Percentiles rank a stretch among this genome's conserved stretches.
Evolutionary conservation across 30 jellyfish, hydroid and myxozoan species (phyloP).

Genomic region (Aurelia aurita): DNA sequence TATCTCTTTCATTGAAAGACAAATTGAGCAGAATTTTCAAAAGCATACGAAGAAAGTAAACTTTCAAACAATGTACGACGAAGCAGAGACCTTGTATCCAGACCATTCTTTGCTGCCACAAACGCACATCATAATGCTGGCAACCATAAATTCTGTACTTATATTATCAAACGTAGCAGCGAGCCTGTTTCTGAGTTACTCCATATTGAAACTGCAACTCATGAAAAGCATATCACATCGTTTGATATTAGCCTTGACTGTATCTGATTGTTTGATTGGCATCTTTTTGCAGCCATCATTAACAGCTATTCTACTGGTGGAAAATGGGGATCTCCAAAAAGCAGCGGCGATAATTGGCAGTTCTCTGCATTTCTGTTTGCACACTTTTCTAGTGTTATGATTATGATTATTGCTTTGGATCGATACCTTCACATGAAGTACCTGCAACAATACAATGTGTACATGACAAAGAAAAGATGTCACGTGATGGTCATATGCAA

Average conservation of each 20-base stretch:
- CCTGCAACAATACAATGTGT: not conserved
- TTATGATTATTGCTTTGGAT: conserved; percentile 17
- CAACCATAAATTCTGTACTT: not conserved
- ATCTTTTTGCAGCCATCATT: conserved; percentile 4
- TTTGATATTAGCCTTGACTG: conserved; percentile 4
- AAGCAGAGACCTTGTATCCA: not conserved
- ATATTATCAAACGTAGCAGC: conserved; percentile 8
- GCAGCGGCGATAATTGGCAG: not conserved
- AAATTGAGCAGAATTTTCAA: no score
- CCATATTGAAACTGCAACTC: not conserved
- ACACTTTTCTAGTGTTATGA: conserved; percentile 26
- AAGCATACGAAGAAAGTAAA: no score
- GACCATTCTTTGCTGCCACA: not conserved
- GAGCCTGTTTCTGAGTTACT: conserved; percentile 11
- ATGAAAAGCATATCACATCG: conserved; percentile 17
- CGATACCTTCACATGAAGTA: conserved; percentile 29
- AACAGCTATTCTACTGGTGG: not conserved
- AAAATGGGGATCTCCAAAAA: not conserved
- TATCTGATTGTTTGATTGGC: conserved; percentile 12
- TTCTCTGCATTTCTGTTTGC: not conserved
- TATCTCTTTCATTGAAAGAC: no score
- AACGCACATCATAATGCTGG: not conserved
- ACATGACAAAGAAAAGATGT: conserved; percentile 12
- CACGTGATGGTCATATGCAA: not conserved
- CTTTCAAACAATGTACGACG: no score